phyloP scores from a whole-genome alignment of 2,113 vertebrate genomes.

The Puffinus mauretanicus region DNA sequence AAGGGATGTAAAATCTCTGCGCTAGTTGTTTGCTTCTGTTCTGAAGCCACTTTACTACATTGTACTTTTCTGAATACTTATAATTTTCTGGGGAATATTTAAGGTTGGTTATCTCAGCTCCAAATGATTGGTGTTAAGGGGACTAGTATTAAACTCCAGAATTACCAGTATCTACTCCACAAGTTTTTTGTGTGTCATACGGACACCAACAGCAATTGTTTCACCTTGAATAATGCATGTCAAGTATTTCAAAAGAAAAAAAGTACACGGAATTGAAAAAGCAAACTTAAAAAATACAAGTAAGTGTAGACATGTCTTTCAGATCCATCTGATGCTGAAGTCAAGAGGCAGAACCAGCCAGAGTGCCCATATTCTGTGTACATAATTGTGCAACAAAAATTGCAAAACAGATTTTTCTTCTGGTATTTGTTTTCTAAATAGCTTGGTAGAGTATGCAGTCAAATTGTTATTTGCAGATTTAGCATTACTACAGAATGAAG shows the following conservation, averaged over 20 bases:
- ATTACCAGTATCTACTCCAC: background rate
- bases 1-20: background rate
- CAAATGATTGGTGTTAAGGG: background rate
- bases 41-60: background rate
- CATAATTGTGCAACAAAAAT: background rate
- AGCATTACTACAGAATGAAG: background rate
- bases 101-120: background rate
- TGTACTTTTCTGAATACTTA: background rate
- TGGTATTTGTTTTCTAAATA: conserved; percentile 8
- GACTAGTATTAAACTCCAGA: background rate
- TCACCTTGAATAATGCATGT: background rate
- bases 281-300: background rate
- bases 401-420: background rate
- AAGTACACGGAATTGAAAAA: background rate
- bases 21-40: background rate
- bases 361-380: background rate
- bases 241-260: background rate
- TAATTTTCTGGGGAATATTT: background rate
- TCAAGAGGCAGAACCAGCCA: background rate
- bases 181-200: background rate
- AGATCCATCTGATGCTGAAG: background rate
- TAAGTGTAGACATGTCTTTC: background rate
- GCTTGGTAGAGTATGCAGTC: background rate
- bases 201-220: background rate
- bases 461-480: background rate